Conservation (phyloP, 2,113 vertebrate species). For the Centropus unirufus region DNA sequence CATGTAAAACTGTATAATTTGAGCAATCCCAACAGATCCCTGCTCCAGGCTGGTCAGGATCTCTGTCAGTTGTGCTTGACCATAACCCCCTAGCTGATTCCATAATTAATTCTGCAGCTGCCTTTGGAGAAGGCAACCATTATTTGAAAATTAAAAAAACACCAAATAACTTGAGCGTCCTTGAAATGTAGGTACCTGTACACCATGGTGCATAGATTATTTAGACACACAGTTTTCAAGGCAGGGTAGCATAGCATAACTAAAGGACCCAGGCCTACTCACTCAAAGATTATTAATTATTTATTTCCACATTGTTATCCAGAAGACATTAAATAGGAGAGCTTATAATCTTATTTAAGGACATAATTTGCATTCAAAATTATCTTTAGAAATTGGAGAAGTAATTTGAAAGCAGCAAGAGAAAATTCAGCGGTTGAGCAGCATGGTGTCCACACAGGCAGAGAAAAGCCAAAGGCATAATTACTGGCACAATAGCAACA, state of each 20-base stretch:
- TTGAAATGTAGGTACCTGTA: neutral
- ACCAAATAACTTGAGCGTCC: neutral
- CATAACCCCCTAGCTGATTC: neutral
- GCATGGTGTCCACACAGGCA: fast-evolving
- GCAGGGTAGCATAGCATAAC: neutral
- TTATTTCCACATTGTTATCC: neutral
- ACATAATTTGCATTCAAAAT: slow-evolving; percentile 22
- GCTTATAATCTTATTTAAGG: neutral
- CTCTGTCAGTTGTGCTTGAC: neutral
- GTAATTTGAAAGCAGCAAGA: neutral
- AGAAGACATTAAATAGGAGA: neutral
- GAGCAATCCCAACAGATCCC: neutral
- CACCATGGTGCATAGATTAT: neutral
- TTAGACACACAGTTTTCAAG: neutral
- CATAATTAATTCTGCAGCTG: neutral
- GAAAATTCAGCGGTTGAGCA: neutral
- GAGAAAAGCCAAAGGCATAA: neutral
- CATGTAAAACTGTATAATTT: neutral
- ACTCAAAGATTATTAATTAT: neutral
- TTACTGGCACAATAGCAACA: slow-evolving; percentile 20
- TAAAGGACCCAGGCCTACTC: neutral
- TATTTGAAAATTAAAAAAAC: neutral
- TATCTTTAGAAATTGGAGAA: neutral
- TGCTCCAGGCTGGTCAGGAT: neutral
- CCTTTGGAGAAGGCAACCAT: neutral